Base-by-base conservation (phyloP, 2,797 vertebrate species). In the Notolabrus celidotus region DNA sequence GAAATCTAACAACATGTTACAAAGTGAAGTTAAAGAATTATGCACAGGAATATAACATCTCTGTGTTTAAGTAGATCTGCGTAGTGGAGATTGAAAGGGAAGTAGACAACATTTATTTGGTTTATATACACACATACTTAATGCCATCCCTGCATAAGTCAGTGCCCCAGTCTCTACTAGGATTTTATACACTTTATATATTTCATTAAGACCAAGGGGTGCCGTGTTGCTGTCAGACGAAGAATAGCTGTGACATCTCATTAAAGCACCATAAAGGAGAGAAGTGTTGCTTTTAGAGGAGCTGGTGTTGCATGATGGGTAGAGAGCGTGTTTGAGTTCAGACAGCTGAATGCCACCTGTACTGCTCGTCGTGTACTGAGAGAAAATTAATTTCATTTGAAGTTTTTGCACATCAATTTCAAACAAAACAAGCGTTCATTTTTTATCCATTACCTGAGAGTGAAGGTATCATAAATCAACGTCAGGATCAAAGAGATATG, bases 401-500 rank as follows among this genome's bases (percentile, higher is more conserved):
- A 52, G 41, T 64, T 64, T 78, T 34, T 25, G 41, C 46, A 46
- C 33, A 39, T 72, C 55, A 59, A 34, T 70, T 67, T 59, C 43
- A 41, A 20, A 38, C 20, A 29, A 23, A 31, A 51, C 4, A 49
- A 41, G 46, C 33, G 43, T 33, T 53, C 33, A 47, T 60, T 79
- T 71, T 46, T 38, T 36, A 70, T 61, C 51, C n/a, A 45, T 41
- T 67, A 56, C 43, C 22, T 33, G 39, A 33, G 15, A 65, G 41
- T 67, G 53, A 71, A 65, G 9, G 23, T 61, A 33, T 72, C 63
- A 81, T 75, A 46, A 74, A 72, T 82, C 80, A 79, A 52, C 0
- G 16, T 64, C 77, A 66, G 50, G 47, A 43, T 50, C 9, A 56
- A 31, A 65, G 17, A 68, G 74, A 71, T 68, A 54, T 52, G 65